phyloP scores from a whole-genome alignment of 1,140 invertebrate species.

The Zaprionus gabonicus region DNA sequence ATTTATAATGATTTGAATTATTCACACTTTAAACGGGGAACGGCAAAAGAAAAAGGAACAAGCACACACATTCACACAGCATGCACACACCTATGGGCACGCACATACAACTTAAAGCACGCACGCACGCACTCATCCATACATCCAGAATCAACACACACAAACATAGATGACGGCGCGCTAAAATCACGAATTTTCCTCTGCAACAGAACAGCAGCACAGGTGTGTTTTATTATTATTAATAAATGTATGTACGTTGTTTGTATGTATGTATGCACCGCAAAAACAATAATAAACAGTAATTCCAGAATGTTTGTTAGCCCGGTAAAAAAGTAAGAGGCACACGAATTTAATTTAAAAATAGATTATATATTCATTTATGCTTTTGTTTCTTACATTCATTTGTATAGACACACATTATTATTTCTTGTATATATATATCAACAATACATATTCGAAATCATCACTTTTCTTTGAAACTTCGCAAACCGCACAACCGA shows the following conservation, averaged over 20 bases:
- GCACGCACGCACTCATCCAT: conserved; percentile 24
- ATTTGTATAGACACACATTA: conserved; percentile 33
- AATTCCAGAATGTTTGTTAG: conserved; percentile 8
- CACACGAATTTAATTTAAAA: conserved; percentile 2
- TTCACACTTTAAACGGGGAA: conserved; percentile 48
- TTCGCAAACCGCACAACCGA: conserved; percentile 34
- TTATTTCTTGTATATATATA: conserved; percentile 25
- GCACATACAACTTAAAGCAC: not conserved
- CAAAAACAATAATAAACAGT: conserved; percentile 26
- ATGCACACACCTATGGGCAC: not conserved
- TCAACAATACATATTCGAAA: conserved; percentile 40
- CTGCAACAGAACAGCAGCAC: conserved; percentile 20
- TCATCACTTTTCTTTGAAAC: conserved; percentile 37
- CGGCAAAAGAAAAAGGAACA: conserved; percentile 45
- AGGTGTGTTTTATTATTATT: conserved; percentile 57
- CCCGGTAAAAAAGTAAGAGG: conserved; percentile 9
- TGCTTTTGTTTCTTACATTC: conserved; percentile 37
- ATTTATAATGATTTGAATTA: conserved; percentile 32
- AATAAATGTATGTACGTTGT: conserved; percentile 22
- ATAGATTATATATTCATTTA: conserved; percentile 3
- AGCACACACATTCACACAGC: conserved; percentile 16
- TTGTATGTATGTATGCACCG: conserved; percentile 15
- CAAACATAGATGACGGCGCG: conserved; percentile 28
- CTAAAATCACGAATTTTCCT: conserved; percentile 42
- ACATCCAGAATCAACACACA: conserved; percentile 15